Evolutionary conservation across 2,797 vertebrate genomes (phyloP), one percentile per base, ranked within the genome.

Genomic region (Octomys mimax): DNA sequence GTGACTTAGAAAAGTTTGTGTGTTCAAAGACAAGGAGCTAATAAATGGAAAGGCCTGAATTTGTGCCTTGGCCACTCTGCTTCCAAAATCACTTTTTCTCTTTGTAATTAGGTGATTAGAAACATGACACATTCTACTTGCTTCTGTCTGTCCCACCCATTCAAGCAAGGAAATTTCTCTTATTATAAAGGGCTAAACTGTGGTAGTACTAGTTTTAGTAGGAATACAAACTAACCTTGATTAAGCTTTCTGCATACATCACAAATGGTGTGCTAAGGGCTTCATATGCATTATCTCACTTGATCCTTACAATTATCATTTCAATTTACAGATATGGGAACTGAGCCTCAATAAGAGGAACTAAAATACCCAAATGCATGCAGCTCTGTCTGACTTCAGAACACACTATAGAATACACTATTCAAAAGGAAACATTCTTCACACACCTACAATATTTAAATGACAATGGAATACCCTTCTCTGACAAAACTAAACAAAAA

Each of bases 71-170:
- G 11, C 64, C 71, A 61, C 2, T 84, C 79, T 88, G 36, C 52
- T 57, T 95, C 84, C 13, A n/a, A 92, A 92, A 84, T 94, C 12
- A 95, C 90, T 95, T 93, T 79, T 39, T 81, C 46, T 93, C 52
- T 91, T 83, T 75, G 62, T 49, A 85, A 79, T 70, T 21, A 71
- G 70, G 46, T 75, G 49, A 75, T 79, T 87, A 33, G 52, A 84
- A 96, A 88, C 16, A 70, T 28, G 81, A 24, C 12, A 94, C 52
- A 7, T 31, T 82, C 28, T 33, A 24, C 21, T 95, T 39, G 39
- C 62, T 79, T 64, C 57, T 68, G 61, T 16, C 4, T 64, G 71
- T 42, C 33, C 75, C 71, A 57, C 4, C 26, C n/a, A 36, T 64
- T 24, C 79, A 82, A 85, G 68, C 66, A 86, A 96, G 54, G 80